Base-by-base conservation (phyloP, 2,113 vertebrate genomes). In the Corythaixoides concolor region DNA sequence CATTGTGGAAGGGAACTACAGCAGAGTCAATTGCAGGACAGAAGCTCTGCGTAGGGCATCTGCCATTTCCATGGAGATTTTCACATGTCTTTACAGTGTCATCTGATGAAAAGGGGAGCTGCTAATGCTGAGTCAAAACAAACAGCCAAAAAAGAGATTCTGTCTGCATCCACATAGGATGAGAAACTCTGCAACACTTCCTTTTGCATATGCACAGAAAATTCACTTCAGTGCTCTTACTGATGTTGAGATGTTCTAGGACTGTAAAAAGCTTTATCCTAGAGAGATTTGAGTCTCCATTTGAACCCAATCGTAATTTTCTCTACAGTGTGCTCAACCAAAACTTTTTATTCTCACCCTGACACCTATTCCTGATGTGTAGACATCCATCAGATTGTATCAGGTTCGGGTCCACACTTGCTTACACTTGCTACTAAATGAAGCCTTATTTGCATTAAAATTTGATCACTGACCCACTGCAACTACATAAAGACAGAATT, bases 1-100 rank as follows among this genome's bases (percentile, higher is more conserved):
- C 84, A 66, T 66, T 93, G 91, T 94, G 89, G 91, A 94, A 97
- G 66, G 80, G 74, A 97, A 77, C 35, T 76, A 84, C 58, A 91
- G 87, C 75, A 97, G 90, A 76, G 52, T 92, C 41, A 82, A 52
- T 66, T 86, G 60, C 63, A 96, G 77, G 58, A 49, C 4, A 19
- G 95, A 97, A 96, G 58, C 33, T 89, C 74, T 83, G 15, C 80
- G 88, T 58, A 81, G 66, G 50, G 49, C 73, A 67, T 32, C 69
- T 88, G 45, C 39, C 43, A 90, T 70, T 53, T 67, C 72, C 66
- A 21, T 39, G 15, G 76, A 77, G 78, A 84, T 77, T 89, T 75
- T 67, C n/a, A 37, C 74, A 41, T 64, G 74, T 89, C 63, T 88
- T 96, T 89, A 30, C 35, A 78, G 64, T 56, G 67, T 86, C 30